These are phyloP conservation scores for Sus cebifrons DNA, from an alignment of 2,797 vertebrate species.

Conservation along the genomic window DNA sequence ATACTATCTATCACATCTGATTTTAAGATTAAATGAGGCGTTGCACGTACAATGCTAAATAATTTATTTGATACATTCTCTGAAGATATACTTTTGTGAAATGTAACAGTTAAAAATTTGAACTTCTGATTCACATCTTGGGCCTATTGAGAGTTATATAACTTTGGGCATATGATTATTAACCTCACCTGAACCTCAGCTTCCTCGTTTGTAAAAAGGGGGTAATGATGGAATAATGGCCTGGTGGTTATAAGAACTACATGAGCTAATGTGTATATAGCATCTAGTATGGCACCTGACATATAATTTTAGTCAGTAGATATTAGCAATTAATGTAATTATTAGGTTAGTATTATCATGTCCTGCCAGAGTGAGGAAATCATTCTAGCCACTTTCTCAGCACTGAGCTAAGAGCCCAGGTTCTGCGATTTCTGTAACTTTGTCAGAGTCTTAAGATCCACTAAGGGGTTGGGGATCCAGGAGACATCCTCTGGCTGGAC, in stretches of 20 bases:
- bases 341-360: neutral
- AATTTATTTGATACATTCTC: neutral
- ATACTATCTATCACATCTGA: accelerated
- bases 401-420: neutral
- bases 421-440: neutral
- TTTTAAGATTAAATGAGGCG: neutral
- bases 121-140: neutral
- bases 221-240: neutral
- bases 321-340: neutral
- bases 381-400: neutral
- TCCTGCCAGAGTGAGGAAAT: neutral
- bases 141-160: neutral
- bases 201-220: neutral
- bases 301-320: accelerated
- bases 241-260: neutral
- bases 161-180: neutral
- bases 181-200: neutral
- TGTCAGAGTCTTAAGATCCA: constrained; percentile 10
- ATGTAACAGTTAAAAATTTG: neutral
- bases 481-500: neutral
- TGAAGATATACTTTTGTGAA: neutral
- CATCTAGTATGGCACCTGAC: neutral
- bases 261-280: neutral
- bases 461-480: neutral
- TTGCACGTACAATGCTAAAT: neutral